phyloP scores from a whole-genome alignment of 2,113 vertebrate genomes.

The Orthonyx spaldingii region DNA sequence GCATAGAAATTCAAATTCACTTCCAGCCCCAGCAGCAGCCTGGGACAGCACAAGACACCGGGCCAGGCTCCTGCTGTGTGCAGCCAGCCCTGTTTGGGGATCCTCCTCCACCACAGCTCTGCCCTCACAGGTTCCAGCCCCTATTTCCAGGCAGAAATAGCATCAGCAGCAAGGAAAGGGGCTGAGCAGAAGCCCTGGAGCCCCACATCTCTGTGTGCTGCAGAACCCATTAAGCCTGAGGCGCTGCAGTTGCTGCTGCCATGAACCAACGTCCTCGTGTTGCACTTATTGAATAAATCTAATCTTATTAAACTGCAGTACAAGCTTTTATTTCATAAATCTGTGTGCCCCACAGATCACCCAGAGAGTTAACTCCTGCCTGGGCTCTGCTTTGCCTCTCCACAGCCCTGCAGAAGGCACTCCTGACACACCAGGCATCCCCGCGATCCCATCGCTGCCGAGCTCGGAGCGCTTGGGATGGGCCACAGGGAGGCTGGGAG shows the following conservation, averaged over 20 bases:
- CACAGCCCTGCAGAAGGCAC: not conserved
- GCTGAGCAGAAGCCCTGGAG: not conserved
- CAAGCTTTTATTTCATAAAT: slow-evolving; percentile 38
- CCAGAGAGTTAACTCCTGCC: slow-evolving; percentile 32
- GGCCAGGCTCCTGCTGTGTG: not conserved
- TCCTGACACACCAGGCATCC: not conserved
- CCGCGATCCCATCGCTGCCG: rapidly evolving
- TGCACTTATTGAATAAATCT: slow-evolving; percentile 49
- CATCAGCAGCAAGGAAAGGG: not conserved
- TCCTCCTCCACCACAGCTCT: not conserved
- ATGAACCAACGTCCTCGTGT: not conserved
- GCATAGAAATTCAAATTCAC: slow-evolving; percentile 37
- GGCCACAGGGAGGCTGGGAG: not conserved
- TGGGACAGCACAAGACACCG: not conserved
- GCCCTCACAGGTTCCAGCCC: not conserved
- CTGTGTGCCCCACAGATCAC: not conserved
- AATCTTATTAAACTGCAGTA: slow-evolving; percentile 53
- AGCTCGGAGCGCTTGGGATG: not conserved
- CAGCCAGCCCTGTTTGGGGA: not conserved
- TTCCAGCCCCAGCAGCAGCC: not conserved
- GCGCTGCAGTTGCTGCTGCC: not conserved
- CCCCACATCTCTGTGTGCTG: not conserved
- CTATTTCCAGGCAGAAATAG: not conserved
- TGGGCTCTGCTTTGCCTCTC: not conserved
- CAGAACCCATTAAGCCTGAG: not conserved